A percentile compares a stretch with the other conserved stretches of the same genome.
These are phyloP conservation scores for Hippoglossus stenolepis DNA, from an alignment of 2,113 vertebrate species.

Conservation along the genomic window DNA sequence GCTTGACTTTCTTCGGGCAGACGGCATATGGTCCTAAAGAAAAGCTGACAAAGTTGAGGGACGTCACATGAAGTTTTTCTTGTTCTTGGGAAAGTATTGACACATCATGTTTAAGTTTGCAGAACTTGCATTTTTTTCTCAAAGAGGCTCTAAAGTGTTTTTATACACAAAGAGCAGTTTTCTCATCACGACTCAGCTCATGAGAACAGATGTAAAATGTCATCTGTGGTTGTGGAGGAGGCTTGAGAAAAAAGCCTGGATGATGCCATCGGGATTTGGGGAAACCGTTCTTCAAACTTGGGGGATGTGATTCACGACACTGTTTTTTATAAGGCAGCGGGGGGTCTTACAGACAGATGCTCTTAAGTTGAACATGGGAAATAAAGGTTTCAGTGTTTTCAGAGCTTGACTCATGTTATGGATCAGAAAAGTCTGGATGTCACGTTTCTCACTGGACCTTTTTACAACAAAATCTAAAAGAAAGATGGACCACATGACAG, in stretches of 20 bases:
- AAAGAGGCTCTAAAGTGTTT: not conserved
- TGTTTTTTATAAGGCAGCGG: not conserved
- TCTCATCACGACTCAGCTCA: not conserved
- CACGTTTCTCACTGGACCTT: no score
- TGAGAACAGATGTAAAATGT: not conserved
- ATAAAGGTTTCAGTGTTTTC: not conserved
- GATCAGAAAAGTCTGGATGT: no score
- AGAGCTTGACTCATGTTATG: not conserved
- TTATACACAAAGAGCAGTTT: not conserved
- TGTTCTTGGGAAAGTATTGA: not conserved
- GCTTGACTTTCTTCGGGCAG: constrained; percentile 42
- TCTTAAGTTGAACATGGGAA: not conserved
- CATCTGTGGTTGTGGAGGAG: not conserved
- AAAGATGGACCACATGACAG: no score
- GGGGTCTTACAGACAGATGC: not conserved
- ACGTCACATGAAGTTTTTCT: not conserved
- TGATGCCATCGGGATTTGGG: not conserved
- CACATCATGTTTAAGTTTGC: constrained; percentile 10
- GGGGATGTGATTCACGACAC: not conserved
- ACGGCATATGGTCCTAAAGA: constrained; percentile 48
- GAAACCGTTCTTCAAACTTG: not conserved
- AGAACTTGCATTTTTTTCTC: constrained; percentile 6
- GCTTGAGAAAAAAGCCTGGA: not conserved
- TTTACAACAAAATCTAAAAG: no score
- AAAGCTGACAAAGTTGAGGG: constrained; percentile 42